These are phyloP conservation scores for Atethmia centrago DNA, from an alignment of 2,888 invertebrate genomes.

Conservation along the genomic window DNA sequence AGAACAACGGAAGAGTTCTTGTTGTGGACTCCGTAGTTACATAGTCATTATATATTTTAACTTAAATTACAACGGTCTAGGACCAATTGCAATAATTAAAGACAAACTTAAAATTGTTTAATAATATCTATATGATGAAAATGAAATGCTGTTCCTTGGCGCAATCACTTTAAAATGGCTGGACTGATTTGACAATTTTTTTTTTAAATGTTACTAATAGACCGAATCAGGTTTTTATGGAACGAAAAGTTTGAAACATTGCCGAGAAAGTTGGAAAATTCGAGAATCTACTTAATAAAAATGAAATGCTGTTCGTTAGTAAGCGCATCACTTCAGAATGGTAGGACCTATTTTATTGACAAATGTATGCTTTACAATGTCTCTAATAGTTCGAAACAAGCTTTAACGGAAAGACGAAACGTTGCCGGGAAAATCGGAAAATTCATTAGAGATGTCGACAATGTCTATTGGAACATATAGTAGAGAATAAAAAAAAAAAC, in stretches of 20 bases:
- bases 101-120: background rate
- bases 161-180: background rate
- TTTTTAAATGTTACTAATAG: background rate
- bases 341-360: too few species aligned
- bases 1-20: background rate
- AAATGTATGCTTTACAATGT: too few species aligned
- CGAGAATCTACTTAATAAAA: too few species aligned
- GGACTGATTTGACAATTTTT: background rate
- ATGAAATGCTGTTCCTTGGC: background rate
- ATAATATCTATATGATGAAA: background rate
- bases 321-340: too few species aligned
- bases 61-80: background rate
- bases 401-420: too few species aligned
- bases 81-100: background rate
- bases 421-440: background rate
- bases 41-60: background rate
- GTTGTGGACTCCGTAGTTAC: slow-evolving; percentile 24
- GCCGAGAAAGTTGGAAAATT: background rate
- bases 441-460: background rate
- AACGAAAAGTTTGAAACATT: background rate
- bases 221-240: background rate
- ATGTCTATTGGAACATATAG: background rate
- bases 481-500: background rate
- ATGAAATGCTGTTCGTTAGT: too few species aligned
- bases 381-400: too few species aligned